Evolutionary conservation across 2,113 vertebrate species (phyloP), one percentile per base, ranked within the genome.

Genomic region (Petroica traversi): DNA sequence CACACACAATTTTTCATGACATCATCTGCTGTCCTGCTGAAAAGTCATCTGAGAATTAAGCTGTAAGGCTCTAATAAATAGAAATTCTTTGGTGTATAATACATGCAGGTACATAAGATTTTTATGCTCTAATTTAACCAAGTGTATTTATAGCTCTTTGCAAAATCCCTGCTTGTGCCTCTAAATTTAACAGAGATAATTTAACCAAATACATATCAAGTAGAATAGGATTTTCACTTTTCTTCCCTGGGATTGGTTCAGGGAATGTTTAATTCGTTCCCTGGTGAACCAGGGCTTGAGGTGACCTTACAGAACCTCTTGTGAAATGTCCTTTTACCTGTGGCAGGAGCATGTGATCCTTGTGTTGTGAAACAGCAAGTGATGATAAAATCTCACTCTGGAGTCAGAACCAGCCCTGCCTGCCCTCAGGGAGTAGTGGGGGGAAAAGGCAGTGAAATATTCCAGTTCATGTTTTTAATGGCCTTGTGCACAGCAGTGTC

Each of bases 301-400:
- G 26, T 90, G 88, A 83, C 83, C 78, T 82, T 48, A 20, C 12
- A 85, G 61, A 67, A 62, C 64, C 48, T 73, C 72, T 48, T 85
- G 64, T 71, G 94, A 63, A 89, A 81, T 33, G 41, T 61, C 33
- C 63, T 51, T 19, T 81, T 88, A 76, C 76, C 73, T 87, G 54
- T 93, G 84, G 76, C 62, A 71, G 61, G 26, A 74, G 16, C 80
- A 57, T 5, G 52, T 88, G 85, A 78, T 90, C 52, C 29, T 0
- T 24, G 73, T 3, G 1, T 74, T 89, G 71, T 73, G 85, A 76
- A 92, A 85, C 11, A 2, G 26, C 3, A 52, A 52, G 45, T 31
- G 61, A n/a, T 57, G 93, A 92, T 94, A 95, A 93, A 93, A 95
- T 90, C 88, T 83, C 15, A 6, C 59, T 92, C 46, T 52, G 54